Percentiles rank a stretch among this genome's conserved stretches.
These are phyloP conservation scores for Sphenodon punctatus DNA, from an alignment of 2,797 vertebrate genomes.

Conservation along the genomic window DNA sequence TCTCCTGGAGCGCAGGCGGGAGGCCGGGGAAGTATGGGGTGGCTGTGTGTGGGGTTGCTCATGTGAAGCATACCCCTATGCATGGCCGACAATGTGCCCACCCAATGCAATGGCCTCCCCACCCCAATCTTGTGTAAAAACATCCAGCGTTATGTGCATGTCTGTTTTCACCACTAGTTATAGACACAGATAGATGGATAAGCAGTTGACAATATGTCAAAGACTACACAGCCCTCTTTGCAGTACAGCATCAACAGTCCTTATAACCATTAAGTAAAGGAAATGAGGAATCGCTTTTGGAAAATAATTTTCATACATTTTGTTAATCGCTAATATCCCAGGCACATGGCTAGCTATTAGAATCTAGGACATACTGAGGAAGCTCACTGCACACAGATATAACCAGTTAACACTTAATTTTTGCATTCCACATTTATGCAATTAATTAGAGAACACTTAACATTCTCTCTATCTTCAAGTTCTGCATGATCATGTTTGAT, in stretches of 20 bases:
- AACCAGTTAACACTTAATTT: conserved; percentile 66
- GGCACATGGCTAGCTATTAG: conserved; percentile 23
- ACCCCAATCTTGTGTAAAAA: no score
- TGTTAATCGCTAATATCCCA: conserved; percentile 41
- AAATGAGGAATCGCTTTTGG: conserved; percentile 14
- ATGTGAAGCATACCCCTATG: no score
- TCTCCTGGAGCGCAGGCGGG: no score
- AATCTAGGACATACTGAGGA: conserved; percentile 18
- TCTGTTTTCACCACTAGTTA: no score
- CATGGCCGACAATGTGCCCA: no score
- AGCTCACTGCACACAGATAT: conserved; percentile 52
- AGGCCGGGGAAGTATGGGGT: no score
- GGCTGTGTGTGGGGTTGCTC: no score
- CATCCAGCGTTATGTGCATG: no score
- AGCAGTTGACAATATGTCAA: not conserved
- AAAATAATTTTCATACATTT: conserved; percentile 59
- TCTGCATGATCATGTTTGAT: conserved; percentile 70
- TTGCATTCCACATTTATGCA: conserved; percentile 72
- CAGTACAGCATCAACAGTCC: conserved; percentile 34
- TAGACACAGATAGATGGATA: not conserved
- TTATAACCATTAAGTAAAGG: conserved; percentile 41
- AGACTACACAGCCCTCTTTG: not conserved
- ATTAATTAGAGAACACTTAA: conserved; percentile 71
- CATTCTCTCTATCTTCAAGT: conserved; percentile 66
- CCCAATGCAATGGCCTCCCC: no score